These are phyloP conservation scores for Elgaria multicarinata DNA, from an alignment of 2,113 vertebrate species.

Conservation along the genomic window DNA sequence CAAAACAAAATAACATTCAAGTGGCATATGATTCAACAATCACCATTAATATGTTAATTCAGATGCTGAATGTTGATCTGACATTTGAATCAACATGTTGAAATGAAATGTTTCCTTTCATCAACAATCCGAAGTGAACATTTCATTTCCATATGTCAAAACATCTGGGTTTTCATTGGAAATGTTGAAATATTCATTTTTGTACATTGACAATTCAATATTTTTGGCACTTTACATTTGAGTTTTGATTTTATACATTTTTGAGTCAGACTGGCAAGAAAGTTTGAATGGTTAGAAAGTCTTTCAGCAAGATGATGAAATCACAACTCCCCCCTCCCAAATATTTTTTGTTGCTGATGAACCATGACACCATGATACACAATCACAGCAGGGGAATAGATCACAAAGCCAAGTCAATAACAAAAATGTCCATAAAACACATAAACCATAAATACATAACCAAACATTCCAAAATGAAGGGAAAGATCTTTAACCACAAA, in stretches of 20 bases:
- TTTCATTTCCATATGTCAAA: constrained; percentile 36
- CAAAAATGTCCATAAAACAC: neutral
- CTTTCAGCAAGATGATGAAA: neutral
- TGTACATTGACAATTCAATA: constrained; percentile 12
- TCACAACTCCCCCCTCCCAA: neutral
- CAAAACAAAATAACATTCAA: constrained; percentile 26
- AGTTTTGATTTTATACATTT: neutral
- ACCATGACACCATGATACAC: neutral
- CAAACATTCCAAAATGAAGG: neutral
- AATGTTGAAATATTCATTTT: constrained; percentile 25
- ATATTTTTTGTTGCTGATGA: neutral
- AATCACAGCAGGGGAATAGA: neutral
- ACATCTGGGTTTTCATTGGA: constrained; percentile 22
- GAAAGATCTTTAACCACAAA: too few species aligned
- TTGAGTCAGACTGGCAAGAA: constrained; percentile 12
- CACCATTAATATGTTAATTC: constrained; percentile 33
- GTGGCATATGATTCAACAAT: constrained; percentile 35
- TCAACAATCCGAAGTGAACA: constrained; percentile 30
- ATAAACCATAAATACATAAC: neutral
- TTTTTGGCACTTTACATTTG: neutral
- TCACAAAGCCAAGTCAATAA: neutral
- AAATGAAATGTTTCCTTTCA: constrained; percentile 33
- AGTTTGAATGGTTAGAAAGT: neutral
- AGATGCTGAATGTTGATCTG: constrained; percentile 22
- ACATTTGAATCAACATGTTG: constrained; percentile 41